Evolutionary conservation across 1,140 invertebrate species (phyloP), one percentile per base, ranked within the genome.

Genomic region (Drosophila orena): DNA sequence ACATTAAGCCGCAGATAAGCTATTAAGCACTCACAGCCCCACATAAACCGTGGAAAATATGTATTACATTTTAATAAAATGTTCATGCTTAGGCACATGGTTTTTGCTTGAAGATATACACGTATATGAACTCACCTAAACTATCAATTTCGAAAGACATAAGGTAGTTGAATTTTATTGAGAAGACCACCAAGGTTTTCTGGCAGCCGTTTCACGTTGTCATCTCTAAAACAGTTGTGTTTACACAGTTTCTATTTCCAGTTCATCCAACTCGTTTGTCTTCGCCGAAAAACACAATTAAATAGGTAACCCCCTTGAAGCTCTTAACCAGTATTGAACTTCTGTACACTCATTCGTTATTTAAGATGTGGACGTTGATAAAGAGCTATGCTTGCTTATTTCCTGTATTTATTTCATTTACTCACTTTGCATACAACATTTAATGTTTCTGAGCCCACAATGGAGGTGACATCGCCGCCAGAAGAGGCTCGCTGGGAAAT

Each of bases 311-410:
- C 75, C 66, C 61, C 59, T 4, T 20, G 15, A 27, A 60, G 47
- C 60, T 56, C 38, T 46, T 34, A 8, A 37, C 35, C 49, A 59
- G 22, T 47, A 74, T 69, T 75, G 70, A 79, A 84, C 77, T 72
- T 59, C 55, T 61, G 58, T 85, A 56, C 44, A 49, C 38, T 52
- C 68, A 61, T 57, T 50, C 38, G 59, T 30, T 43, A 73, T 64
- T 85, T 66, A 89, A 79, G 80, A 76, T 77, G 59, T 85, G 79
- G 81, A 79, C 76, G 72, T 84, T 85, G 81, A 85, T 79, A 59
- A 73, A 88, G 71, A 79, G 76, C 68, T 74, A 72, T 62, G 44
- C 47, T 30, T 27, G 56, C 49, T 54, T 78, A 77, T 69, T 88
- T 88, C 83, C 83, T 89, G 66, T 58, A 34, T 66, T 59, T 54